Conservation (phyloP, 1,140 invertebrate species). For the Hydropsyche tenuis region DNA sequence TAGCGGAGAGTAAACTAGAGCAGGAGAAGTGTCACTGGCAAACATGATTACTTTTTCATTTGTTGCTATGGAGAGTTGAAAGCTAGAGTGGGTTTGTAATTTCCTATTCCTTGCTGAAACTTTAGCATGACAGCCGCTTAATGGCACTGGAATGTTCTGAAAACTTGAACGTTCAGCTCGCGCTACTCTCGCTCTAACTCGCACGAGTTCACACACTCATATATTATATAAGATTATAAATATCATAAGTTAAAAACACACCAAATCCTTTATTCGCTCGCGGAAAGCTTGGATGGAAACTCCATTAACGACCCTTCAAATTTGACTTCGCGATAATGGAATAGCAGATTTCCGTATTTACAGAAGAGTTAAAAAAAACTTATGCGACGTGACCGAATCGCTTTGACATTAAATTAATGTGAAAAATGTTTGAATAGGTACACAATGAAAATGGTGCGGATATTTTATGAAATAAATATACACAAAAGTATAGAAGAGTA, state of each 20-base stretch:
- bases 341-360: background rate
- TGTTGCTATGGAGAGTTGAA: conserved; percentile 28
- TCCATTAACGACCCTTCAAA: too few relatives aligned
- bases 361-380: too few relatives aligned
- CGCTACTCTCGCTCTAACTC: conserved; percentile 2
- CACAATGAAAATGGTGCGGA: too few relatives aligned
- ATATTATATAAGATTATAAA: background rate
- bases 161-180: conserved; percentile 23
- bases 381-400: too few relatives aligned
- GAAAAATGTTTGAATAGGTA: too few relatives aligned
- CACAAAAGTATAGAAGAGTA: too few relatives aligned
- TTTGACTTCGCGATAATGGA: background rate
- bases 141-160: conserved; percentile 27
- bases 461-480: too few relatives aligned
- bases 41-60: conserved; percentile 29
- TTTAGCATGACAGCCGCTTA: conserved; percentile 28
- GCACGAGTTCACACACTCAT: background rate
- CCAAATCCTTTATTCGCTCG: background rate
- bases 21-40: conserved; percentile 26
- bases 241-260: background rate
- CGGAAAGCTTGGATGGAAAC: too few relatives aligned
- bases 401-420: too few relatives aligned
- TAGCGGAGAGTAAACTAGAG: conserved; percentile 16
- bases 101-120: conserved; percentile 28
- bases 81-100: conserved; percentile 28